Evolutionary conservation across 2,888 invertebrate genomes (phyloP), one percentile per base, ranked within the genome.

Genomic region (Drosophila borborema): DNA sequence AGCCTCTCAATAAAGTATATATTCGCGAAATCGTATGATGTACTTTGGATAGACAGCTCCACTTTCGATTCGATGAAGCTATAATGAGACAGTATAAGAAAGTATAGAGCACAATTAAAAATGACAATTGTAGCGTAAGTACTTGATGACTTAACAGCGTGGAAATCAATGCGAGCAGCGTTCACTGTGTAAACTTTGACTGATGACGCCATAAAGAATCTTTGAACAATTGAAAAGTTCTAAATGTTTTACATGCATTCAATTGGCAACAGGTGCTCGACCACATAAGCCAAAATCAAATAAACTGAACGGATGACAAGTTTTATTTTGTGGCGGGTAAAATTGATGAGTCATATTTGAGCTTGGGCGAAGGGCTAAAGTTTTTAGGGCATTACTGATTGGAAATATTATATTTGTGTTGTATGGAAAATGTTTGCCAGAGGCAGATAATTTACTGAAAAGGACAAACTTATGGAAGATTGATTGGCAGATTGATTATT

Each of bases 141-240:
- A 63, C 61, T 68, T 65, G 16, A 41, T 61, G 65, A 79, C 45
- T 77, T 67, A 43, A 43, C 62, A 63, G 58, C 64, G 64, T 71
- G 60, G 34, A 77, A 74, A 53, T 74, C 54, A 3, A 40, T 31
- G 10, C 6, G 43, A 41, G 34, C 40, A 14, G 56, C 65, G 36
- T 59, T 31, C 40, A 56, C 28, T 16, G 16, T 14, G 38, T 59
- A 38, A 64, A 75, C 67, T 72, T 79, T 72, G 67, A 10, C 2
- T 9, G 60, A 65, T 79, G 78, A 75, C 79, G 65, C 40, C 59
- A 64, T 28, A 18, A 28, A 49, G 58, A 54, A 74, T 71, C 74
- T 65, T 72, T 77, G 45, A 16, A 36, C 64, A 62, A 45, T 43
- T 20, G 49, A 20, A 65, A 28, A 45, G 23, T 49, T 46, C 9